Evolutionary conservation across 2,888 invertebrate genomes (phyloP).

Genomic region (Blera fallax): DNA sequence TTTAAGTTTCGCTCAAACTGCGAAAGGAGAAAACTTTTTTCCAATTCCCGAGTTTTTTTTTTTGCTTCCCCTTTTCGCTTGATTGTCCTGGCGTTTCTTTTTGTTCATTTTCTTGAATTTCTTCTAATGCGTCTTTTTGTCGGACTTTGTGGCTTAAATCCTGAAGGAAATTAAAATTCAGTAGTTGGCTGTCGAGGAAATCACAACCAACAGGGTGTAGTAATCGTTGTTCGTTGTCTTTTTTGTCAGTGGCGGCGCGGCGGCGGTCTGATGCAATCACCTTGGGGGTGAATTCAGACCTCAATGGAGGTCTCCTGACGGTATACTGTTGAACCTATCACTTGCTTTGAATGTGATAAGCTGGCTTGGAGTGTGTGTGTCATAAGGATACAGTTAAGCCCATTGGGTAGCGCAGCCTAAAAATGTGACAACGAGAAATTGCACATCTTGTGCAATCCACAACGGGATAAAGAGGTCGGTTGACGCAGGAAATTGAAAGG

Average conservation of each 20-base stretch:
- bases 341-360: conserved; percentile 12
- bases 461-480: background rate
- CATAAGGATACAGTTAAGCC: background rate
- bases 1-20: conserved; percentile 65
- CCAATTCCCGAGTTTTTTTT: conserved; percentile 37
- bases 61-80: background rate
- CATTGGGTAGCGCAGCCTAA: background rate
- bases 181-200: conserved; percentile 34
- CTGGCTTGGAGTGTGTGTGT: background rate
- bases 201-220: conserved; percentile 8
- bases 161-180: conserved; percentile 63
- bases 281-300: background rate
- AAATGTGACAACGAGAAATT: conserved; percentile 1
- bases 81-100: conserved; percentile 7
- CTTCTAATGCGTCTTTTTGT: too few relatives aligned
- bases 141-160: conserved; percentile 42
- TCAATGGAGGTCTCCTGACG: background rate
- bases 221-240: conserved; percentile 20
- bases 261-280: conserved; percentile 8
- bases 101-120: too few relatives aligned
- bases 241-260: conserved; percentile 1
- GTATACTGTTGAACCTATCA: conserved; percentile 17
- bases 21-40: conserved; percentile 65
- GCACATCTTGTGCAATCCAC: background rate
- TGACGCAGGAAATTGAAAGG: conserved; percentile 28